A percentile compares a stretch with the other conserved stretches of the same genome.
Evolutionary conservation across 30 jellyfish, hydroid and myxozoan genomes (phyloP).

Genomic region (Chrysaora quinquecirrha): DNA sequence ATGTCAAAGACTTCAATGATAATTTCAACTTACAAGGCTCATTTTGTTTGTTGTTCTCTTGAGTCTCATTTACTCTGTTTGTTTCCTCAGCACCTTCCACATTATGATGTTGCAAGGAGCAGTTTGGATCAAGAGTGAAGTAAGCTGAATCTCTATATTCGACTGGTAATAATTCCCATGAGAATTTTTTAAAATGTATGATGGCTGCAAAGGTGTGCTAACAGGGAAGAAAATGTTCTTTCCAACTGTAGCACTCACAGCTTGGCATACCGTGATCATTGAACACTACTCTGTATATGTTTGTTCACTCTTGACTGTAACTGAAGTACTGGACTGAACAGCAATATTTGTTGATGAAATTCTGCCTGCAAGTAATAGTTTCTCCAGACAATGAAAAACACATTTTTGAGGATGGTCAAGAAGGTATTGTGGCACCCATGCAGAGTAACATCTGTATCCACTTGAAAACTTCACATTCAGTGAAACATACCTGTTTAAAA

Average conservation of each 20-base stretch:
- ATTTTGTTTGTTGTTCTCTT: too few species aligned
- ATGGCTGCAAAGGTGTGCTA: constrained; percentile 36
- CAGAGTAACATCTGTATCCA: constrained; percentile 8
- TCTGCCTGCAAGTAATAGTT: constrained; percentile 15
- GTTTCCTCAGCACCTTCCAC: too few species aligned
- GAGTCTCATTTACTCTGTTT: neutral
- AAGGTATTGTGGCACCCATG: constrained; percentile 30
- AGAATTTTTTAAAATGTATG: neutral
- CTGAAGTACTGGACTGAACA: neutral
- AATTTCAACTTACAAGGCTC: too few species aligned
- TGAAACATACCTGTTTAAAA: neutral
- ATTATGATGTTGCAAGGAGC: constrained; percentile 14
- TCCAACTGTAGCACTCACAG: constrained; percentile 27
- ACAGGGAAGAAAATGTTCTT: constrained; percentile 9
- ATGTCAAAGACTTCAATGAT: too few species aligned
- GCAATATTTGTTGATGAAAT: constrained; percentile 1
- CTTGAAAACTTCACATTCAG: constrained; percentile 23
- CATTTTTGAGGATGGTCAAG: constrained; percentile 8
- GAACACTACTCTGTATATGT: neutral
- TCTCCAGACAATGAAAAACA: constrained; percentile 25
- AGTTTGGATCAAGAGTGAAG: constrained; percentile 24
- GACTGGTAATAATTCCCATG: constrained; percentile 35
- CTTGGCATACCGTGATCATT: constrained; percentile 32
- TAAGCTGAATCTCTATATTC: constrained; percentile 8
- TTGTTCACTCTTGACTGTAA: neutral